These are phyloP conservation scores for Huso huso DNA, from an alignment of 2,797 vertebrate genomes.

Conservation along the genomic window DNA sequence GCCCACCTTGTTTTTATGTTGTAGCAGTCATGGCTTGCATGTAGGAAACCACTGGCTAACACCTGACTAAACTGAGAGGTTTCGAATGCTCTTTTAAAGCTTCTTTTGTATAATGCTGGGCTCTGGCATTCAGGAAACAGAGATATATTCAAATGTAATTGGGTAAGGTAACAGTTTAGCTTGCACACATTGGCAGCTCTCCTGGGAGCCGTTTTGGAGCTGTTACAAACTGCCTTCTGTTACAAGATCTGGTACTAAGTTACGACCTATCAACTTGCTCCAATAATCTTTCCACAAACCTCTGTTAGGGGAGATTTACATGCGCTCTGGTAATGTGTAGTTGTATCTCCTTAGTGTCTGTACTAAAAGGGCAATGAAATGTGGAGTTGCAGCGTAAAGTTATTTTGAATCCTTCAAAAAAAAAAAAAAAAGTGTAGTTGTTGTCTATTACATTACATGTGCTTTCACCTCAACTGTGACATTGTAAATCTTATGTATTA, in stretches of 20 bases:
- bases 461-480: no score
- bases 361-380: background rate
- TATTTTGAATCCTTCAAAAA: background rate
- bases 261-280: constrained; percentile 11
- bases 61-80: constrained; percentile 59
- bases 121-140: constrained; percentile 42
- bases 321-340: background rate
- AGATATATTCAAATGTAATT: constrained; percentile 65
- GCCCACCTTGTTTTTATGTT: constrained; percentile 23
- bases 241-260: constrained; percentile 26
- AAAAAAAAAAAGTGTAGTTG: background rate
- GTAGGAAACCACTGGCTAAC: constrained; percentile 35
- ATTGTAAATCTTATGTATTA: no score
- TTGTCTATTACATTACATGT: background rate
- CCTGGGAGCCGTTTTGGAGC: constrained; percentile 46
- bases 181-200: constrained; percentile 43
- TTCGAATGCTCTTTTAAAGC: constrained; percentile 40
- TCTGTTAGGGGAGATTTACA: constrained; percentile 11
- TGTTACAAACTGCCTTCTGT: constrained; percentile 45
- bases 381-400: no score
- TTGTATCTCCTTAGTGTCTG: background rate
- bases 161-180: constrained; percentile 56
- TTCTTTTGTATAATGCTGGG: constrained; percentile 42
- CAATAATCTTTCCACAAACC: constrained; percentile 15
- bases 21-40: constrained; percentile 20